Percentiles rank a stretch among this genome's conserved stretches.
Conservation (phyloP, 1,140 invertebrate species). For the Melanaphis sacchari region DNA sequence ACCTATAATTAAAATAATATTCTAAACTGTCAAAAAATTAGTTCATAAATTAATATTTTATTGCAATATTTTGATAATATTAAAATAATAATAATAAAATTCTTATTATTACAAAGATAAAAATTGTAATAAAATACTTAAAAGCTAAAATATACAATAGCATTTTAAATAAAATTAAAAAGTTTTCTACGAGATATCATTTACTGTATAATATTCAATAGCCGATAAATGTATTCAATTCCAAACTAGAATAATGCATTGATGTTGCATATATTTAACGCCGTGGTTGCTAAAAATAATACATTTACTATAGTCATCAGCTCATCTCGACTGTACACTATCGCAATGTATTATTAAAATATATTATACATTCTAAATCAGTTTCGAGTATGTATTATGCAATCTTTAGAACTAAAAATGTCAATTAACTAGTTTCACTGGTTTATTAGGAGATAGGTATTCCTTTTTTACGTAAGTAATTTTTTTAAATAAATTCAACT, state of each 20-base stretch:
- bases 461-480: background rate
- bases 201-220: background rate
- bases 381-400: conserved; percentile 1
- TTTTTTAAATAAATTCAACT: background rate
- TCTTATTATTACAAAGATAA: background rate
- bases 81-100: no score
- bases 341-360: background rate
- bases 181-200: background rate
- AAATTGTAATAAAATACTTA: no score
- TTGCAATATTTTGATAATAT: no score
- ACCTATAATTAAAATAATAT: background rate
- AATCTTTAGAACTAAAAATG: background rate
- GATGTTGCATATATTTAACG: background rate
- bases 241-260: background rate
- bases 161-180: background rate
- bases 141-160: background rate
- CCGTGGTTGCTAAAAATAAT: background rate
- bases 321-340: background rate
- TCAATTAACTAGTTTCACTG: background rate
- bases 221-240: background rate
- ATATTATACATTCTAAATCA: background rate
- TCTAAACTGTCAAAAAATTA: background rate
- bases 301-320: background rate
- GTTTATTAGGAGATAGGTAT: background rate
- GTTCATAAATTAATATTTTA: background rate